Percentiles rank a stretch among this genome's conserved stretches.
These are phyloP conservation scores for Orthosia gothica DNA, from an alignment of 2,888 invertebrate species.

Conservation along the genomic window DNA sequence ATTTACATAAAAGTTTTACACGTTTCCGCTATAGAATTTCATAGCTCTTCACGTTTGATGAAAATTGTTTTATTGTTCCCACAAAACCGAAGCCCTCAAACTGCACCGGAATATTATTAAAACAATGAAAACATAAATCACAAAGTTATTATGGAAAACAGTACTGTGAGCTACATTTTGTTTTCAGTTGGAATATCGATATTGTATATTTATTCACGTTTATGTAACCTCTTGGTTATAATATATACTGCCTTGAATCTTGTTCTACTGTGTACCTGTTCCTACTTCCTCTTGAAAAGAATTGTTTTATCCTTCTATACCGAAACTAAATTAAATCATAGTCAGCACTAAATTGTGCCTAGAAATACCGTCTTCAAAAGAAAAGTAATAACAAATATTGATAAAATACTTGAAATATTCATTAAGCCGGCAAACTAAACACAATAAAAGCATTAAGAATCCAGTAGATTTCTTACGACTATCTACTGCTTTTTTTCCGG, in stretches of 20 bases:
- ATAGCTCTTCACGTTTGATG: neutral
- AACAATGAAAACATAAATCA: neutral
- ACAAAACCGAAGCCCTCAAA: neutral
- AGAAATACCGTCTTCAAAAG: neutral
- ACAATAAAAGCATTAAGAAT: neutral
- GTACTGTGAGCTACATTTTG: neutral
- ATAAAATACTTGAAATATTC: neutral
- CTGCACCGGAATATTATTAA: neutral
- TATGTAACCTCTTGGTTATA: neutral
- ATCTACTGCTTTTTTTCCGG: too few species aligned
- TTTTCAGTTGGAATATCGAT: neutral
- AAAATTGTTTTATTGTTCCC: constrained; percentile 2
- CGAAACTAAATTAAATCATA: neutral
- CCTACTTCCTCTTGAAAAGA: too few species aligned
- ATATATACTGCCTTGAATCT: too few species aligned
- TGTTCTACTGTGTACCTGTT: too few species aligned
- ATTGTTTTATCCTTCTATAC: too few species aligned
- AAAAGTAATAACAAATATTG: neutral
- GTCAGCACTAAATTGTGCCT: neutral
- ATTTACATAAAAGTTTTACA: neutral
- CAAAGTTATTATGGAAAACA: neutral
- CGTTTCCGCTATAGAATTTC: too few species aligned
- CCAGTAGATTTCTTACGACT: neutral
- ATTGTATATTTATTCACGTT: neutral
- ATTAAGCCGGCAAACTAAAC: neutral